Base-by-base conservation (phyloP, 2,888 invertebrate genomes). In the Drosophila atripex region DNA sequence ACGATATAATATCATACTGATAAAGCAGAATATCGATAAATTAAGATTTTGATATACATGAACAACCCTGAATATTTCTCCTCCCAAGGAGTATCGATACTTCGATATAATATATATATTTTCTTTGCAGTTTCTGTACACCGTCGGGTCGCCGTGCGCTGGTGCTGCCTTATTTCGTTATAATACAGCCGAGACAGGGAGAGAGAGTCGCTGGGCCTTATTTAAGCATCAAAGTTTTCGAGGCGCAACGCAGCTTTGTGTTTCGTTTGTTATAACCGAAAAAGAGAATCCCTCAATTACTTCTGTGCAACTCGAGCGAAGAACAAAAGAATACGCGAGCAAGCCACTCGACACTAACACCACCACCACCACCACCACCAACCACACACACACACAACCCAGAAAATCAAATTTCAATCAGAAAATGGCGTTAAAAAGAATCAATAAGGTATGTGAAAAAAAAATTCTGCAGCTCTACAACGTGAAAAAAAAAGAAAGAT, bases 361-460 rank as follows among this genome's bases (percentile, higher is more conserved):
- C 71, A 61, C 69, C 65, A 72, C 80, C 72, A 84, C 78, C 59
- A 84, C 78, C 59, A 76, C 80, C 66, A 76, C 72, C 70, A 74
- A 61, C 60, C 65, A 75, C 71, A 83, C 73, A 80, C 77, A 79
- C 76, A 75, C 75, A 85, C 75, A 80, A 74, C 84, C 75, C 88
- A 80, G 80, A 79, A 89, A 88, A 90, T 90, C 88, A 90, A 90
- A 90, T 90, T 89, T 82, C 88, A 86, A 87, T 87, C 84, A 89
- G 88, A 91, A 95, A 95, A 97, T 97, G 97, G 97, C 97, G 95
- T 96, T 97, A 96, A 97, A 97, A 95, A 95, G 97, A 96, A 97
- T 97, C 95, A 97, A 97, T 95, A 97, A 97, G 97, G 90, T 90
- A 91, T 88, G 89, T 90, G 87, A 73, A 75, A 80, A 79, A 73